Evolutionary conservation across 2,797 vertebrate species (phyloP), one percentile per base, ranked within the genome.

Genomic region (Mus caroli): DNA sequence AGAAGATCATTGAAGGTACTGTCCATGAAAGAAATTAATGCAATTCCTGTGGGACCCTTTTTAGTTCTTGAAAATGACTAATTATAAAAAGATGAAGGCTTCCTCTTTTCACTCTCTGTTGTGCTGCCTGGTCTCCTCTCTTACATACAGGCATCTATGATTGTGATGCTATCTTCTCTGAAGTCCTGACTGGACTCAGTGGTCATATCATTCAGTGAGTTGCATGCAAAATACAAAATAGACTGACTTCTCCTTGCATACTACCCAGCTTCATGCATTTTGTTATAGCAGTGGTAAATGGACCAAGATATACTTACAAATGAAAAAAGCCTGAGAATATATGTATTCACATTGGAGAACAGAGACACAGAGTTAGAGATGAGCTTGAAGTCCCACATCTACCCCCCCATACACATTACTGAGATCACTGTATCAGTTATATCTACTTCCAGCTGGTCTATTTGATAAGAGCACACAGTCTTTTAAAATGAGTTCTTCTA

Each of bases 401-500:
- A n/a, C 10, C 15, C 43, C 43, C 22, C 79, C 19, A 52, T 24
- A 52, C 5, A 4, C 78, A 76, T 26, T 80, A 13, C 20, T 95
- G 52, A 54, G 19, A 19, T 24, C 78, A 89, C 82, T 52, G 26
- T 50, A 52, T 64, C 46, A 50, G 12, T 43, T 82, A 7, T 52
- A 69, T 71, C 37, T 88, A 40, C 79, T 95, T 43, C n/a, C 12
- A 43, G 22, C 0, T 77, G 52, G 37, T 46, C 5, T 19, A 6
- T 40, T 40, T 60, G n/a, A 67, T 77, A 52, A 84, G 14, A 76
- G 9, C 7, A 91, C 3, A 26, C 3, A 76, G 93, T 60, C 24
- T 80, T 84, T 94, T 40, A 82, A 92, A 94, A 78, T 69, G 50
- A 79, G 0, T 86, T 56, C 26, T 95, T 90, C 43, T 64, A 52